Base-by-base conservation (phyloP, 2,888 invertebrate genomes). In the Lysandra bellargus region DNA sequence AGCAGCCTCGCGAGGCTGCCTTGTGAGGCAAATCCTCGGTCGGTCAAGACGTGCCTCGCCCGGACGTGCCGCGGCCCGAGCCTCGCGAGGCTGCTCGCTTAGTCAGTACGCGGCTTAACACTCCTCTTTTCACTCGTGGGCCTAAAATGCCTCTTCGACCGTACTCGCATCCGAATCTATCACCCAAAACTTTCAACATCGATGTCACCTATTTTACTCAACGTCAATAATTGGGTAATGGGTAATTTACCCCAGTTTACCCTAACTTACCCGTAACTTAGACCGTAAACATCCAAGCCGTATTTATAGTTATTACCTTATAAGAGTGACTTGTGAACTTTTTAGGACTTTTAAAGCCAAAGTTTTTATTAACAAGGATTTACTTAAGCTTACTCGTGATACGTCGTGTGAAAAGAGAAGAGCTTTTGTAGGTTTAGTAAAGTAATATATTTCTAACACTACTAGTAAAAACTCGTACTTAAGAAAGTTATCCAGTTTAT, bases 361-460 rank as follows among this genome's bases (percentile, higher is more conserved):
- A 37, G 33, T 69, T 69, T 69, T 69, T 69, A 69, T 69, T 69
- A 69, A 69, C 64, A 69, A 14, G 33, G 69, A 69, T 69, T 69
- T 69, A 33, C 64, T 33, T 30, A 14, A 37, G 14, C 78, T 44
- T 12, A 40, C 78, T 60, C 40, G 30, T n/a, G 23, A 23, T 57
- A 17, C 53, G 57, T 17, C 4, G 57, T 57, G 17, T 57, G 4
- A 4, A 57, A 57, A 57, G 57, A 17, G 14, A 17, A 14, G 53
- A 53, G 53, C 53, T 49, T 49, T 49, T 12, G 49, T 49, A 49
- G 49, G 12, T 49, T 49, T 49, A 49, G 44, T 44, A 44, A 44
- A 44, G 44, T 9, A 9, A 44, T 2, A 44, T 44, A 44, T 44
- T 44, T 44, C 44, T 44, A 44, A 44, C 1, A 12, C 49, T 49